Evolutionary conservation across 2,888 invertebrate species (phyloP).

Genomic region (Sipha maydis): DNA sequence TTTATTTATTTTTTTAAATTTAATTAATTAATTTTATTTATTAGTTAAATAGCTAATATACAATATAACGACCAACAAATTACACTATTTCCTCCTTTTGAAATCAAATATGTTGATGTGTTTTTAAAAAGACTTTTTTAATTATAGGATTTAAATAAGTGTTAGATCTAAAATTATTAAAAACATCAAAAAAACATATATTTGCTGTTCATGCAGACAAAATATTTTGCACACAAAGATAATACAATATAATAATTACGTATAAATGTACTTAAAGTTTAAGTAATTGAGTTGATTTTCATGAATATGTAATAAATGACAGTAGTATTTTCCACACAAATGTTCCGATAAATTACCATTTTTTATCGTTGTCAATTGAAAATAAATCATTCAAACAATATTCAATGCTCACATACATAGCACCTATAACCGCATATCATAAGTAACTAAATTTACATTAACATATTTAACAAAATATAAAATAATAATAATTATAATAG

Average conservation of each 20-base stretch:
- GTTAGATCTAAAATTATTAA: background rate
- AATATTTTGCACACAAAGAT: background rate
- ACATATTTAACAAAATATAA: conserved; percentile 34
- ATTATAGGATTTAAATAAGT: background rate
- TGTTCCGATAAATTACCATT: background rate
- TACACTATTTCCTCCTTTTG: background rate
- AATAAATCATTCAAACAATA: conserved; percentile 5
- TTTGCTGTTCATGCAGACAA: conserved; percentile 7
- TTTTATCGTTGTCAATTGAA: background rate
- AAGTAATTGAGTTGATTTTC: conserved; percentile 33
- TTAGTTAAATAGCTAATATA: too few relatives aligned
- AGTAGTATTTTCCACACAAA: background rate
- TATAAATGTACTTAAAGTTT: background rate
- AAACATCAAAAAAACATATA: conserved; percentile 47
- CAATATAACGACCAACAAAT: background rate
- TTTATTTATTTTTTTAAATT: background rate
- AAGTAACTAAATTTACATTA: conserved; percentile 19
- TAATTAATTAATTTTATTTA: too few relatives aligned
- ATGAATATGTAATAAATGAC: conserved; percentile 25
- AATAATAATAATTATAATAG: conserved; percentile 16
- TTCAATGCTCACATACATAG: conserved; percentile 39
- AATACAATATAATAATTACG: conserved; percentile 18
- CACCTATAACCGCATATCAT: conserved; percentile 42
- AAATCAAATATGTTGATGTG: background rate
- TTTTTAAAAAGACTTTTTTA: background rate